These are phyloP conservation scores for Yponomeuta evonymella DNA, from an alignment of 2,888 invertebrate genomes.

Conservation along the genomic window DNA sequence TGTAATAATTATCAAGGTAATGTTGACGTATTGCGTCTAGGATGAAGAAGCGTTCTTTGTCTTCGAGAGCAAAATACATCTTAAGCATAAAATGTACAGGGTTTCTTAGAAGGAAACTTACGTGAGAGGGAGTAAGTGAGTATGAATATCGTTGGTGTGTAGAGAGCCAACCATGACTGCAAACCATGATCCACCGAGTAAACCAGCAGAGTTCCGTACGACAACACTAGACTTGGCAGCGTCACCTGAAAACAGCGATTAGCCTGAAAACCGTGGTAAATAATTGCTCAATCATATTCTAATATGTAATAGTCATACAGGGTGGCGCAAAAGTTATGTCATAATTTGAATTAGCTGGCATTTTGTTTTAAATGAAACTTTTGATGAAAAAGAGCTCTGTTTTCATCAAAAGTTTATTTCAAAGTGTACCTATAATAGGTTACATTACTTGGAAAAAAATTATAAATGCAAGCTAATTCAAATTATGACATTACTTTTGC, in stretches of 20 bases:
- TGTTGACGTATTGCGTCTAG: background rate
- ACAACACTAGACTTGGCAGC: constrained; percentile 56
- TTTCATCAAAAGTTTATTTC: too few species aligned
- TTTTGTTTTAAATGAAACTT: too few species aligned
- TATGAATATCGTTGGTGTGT: constrained; percentile 54
- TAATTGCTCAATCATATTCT: background rate
- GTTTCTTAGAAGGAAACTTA: constrained; percentile 34
- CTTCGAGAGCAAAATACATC: background rate
- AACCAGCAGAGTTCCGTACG: constrained; percentile 60
- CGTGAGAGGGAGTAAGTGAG: constrained; percentile 58
- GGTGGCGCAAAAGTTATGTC: too few species aligned
- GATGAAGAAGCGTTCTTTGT: background rate
- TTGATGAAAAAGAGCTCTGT: too few species aligned
- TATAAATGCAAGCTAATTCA: too few species aligned
- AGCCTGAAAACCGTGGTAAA: background rate
- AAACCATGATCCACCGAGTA: constrained; percentile 46
- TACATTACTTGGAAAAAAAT: too few species aligned
- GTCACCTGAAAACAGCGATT: constrained; percentile 39
- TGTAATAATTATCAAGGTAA: background rate
- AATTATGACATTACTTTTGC: too few species aligned
- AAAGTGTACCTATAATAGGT: too few species aligned
- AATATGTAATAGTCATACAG: background rate
- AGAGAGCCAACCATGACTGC: constrained; percentile 52
- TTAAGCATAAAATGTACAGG: background rate
- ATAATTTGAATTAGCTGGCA: too few species aligned